Evolutionary conservation across 1,140 invertebrate genomes (phyloP).

Genomic region (Heliothis virescens): DNA sequence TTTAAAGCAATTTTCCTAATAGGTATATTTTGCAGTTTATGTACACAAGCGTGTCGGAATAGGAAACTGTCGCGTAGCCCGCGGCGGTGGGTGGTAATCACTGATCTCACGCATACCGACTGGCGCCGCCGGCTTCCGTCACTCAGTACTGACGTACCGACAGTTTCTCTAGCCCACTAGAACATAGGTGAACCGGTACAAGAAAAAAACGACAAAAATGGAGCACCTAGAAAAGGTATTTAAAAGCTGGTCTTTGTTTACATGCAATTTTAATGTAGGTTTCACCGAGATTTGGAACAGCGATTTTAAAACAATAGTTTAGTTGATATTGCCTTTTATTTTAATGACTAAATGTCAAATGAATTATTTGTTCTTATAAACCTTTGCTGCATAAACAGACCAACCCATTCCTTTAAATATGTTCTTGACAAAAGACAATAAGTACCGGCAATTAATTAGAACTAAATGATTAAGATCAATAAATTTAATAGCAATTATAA

Average conservation of each 20-base stretch:
- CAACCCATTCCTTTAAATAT: not conserved
- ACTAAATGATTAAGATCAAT: not conserved
- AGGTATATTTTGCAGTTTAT: constrained; percentile 10
- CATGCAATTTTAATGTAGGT: too few relatives aligned
- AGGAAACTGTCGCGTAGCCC: constrained; percentile 14
- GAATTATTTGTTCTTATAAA: too few relatives aligned
- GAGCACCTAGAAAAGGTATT: too few relatives aligned
- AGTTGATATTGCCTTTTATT: too few relatives aligned
- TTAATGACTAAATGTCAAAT: too few relatives aligned
- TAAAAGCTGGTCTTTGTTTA: too few relatives aligned
- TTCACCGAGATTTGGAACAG: too few relatives aligned
- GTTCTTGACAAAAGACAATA: not conserved
- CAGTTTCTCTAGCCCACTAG: constrained; percentile 43
- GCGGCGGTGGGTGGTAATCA: constrained; percentile 58
- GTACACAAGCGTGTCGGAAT: constrained; percentile 33
- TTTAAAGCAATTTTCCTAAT: constrained; percentile 1
- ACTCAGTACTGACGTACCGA: constrained; percentile 22
- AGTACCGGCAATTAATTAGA: constrained; percentile 1
- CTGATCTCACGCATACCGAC: constrained; percentile 60
- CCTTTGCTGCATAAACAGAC: not conserved
- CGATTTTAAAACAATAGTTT: too few relatives aligned
- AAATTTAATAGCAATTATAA: constrained; percentile 11
- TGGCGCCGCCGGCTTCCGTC: constrained; percentile 53
- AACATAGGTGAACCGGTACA: not conserved
- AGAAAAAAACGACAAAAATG: not conserved